Conservation (phyloP, 2,888 invertebrate species). For the Leptopterna dolabrata region DNA sequence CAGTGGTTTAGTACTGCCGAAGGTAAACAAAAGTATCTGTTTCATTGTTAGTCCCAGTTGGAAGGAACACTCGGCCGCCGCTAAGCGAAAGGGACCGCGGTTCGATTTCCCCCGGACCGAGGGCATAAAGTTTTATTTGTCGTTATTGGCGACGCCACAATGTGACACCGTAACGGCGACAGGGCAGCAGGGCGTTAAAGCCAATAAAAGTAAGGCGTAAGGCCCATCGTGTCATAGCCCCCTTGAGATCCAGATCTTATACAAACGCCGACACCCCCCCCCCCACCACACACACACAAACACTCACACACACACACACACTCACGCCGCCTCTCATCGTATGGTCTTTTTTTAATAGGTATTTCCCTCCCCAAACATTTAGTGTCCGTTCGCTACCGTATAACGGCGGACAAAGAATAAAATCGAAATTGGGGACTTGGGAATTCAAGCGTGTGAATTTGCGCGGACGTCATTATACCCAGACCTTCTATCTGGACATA, state of each 20-base stretch:
- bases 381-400: too few species aligned
- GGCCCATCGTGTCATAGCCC: conserved; percentile 24
- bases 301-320: too few species aligned
- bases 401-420: too few species aligned
- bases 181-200: background rate
- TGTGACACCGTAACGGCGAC: conserved; percentile 19
- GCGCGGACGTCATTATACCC: too few species aligned
- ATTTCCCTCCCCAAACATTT: too few species aligned
- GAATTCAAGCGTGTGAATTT: too few species aligned
- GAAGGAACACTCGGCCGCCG: background rate
- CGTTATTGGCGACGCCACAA: conserved; percentile 34
- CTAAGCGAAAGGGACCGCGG: background rate
- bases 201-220: conserved; percentile 28
- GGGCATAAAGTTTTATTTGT: conserved; percentile 38
- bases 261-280: background rate
- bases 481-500: too few species aligned
- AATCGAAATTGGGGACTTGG: too few species aligned
- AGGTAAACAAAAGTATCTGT: background rate
- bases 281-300: background rate
- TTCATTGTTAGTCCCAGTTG: background rate
- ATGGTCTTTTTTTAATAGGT: too few species aligned
- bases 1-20: too few species aligned
- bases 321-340: too few species aligned
- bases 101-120: conserved; percentile 26
- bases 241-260: conserved; percentile 31